Conservation (phyloP, 2,797 vertebrate genomes). For the Crocodylus rhombifer region DNA sequence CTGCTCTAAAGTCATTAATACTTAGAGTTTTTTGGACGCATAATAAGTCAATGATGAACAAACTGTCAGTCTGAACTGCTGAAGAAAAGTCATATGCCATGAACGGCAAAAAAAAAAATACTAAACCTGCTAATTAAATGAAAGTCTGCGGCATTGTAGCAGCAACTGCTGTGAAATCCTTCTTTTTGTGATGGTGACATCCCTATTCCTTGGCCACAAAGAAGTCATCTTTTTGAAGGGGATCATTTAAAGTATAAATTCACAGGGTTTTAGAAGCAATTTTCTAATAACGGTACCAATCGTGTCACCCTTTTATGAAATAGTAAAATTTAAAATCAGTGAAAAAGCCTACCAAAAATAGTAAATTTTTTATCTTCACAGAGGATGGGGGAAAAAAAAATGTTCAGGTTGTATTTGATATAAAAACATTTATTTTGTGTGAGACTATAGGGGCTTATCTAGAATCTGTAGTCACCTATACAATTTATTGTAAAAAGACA, state of each 20-base stretch:
- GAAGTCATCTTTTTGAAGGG: not conserved
- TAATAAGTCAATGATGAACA: conserved; percentile 12
- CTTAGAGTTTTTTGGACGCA: not conserved
- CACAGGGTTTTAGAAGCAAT: not conserved
- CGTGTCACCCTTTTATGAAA: not conserved
- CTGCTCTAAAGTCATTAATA: not conserved
- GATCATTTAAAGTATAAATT: not conserved
- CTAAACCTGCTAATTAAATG: not conserved
- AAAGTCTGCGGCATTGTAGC: not conserved
- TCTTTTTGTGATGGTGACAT: not conserved
- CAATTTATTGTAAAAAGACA: not conserved
- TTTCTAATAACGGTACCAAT: not conserved
- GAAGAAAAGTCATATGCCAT: conserved; percentile 25
- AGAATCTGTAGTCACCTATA: not conserved
- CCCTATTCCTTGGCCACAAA: not conserved
- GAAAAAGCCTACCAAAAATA: not conserved
- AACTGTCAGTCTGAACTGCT: not conserved
- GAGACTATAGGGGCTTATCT: not conserved
- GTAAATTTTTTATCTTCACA: not conserved
- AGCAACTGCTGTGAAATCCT: not conserved
- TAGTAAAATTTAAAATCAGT: not conserved
- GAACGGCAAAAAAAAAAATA: not conserved
- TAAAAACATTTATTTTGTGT: not conserved
- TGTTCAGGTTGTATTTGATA: not conserved
- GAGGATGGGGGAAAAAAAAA: not conserved